Evolutionary conservation across 1,140 invertebrate genomes (phyloP), one percentile per base, ranked within the genome.

Genomic region (Cotesia typhae): DNA sequence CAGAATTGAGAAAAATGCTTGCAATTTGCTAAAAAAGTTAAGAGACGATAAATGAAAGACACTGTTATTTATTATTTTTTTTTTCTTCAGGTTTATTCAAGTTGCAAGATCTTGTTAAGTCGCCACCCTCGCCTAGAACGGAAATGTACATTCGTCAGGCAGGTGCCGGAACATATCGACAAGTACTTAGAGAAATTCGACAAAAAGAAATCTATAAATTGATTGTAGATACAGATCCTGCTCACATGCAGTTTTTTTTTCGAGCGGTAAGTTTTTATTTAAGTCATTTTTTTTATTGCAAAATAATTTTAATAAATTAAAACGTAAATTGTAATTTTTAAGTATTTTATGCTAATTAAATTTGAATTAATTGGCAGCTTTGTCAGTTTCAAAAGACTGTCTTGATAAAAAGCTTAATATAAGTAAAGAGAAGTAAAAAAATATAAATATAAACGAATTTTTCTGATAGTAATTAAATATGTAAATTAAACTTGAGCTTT

Each of bases 141-240:
- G 94, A 96, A 85, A 92, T 96, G 89, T 95, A 95, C 81, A 94
- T 95, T 69, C 90, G 94, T 52, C 92, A 95, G 83, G 91, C 91
- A 2, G 90, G 90, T 70, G 90, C 92, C 35, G 87, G 88, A 20
- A 92, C 92, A 5, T 96, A 96, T 85, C 87, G 95, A 73, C 90
- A 93, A 75, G 92, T 95, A 2, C 86, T 96, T 4, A 89, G 91
- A 53, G 94, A 95, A 80, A 90, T 96, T 3, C 90, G 93, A 72
- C 91, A 94, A 79, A 94, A 95, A 81, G 91, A 92, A 74, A 94
- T 96, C 76, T 93, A 91, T 80, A 94, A 95, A 80, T 87, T 96
- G 59, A 94, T 96, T 69, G 91, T 96, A 0, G 94, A 96, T 80
- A 95, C 94, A 0, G 92, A 93, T 82, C 91, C 94, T 2, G 88